These are phyloP conservation scores for Mesorhabditis sp. DNA, from an alignment of 2,888 invertebrate species.

Conservation along the genomic window DNA sequence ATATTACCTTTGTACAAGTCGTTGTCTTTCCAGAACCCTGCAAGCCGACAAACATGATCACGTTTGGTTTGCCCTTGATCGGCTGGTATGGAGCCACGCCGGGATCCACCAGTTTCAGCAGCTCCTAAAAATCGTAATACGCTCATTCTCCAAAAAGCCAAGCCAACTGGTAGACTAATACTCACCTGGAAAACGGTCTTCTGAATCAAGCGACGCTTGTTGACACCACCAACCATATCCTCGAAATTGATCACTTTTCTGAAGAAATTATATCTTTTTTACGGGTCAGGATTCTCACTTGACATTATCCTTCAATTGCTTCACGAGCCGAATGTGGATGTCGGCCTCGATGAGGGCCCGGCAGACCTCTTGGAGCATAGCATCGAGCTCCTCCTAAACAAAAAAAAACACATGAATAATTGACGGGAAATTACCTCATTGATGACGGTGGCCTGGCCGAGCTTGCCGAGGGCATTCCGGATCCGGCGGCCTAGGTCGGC, in stretches of 20 bases:
- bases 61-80: conserved; percentile 85
- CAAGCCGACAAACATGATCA: conserved; percentile 98
- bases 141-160: conserved; percentile 31
- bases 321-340: conserved; percentile 87
- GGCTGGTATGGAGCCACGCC: conserved; percentile 95
- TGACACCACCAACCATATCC: conserved; percentile 94
- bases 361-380: conserved; percentile 84
- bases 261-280: conserved; percentile 17
- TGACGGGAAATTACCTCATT: conserved; percentile 30
- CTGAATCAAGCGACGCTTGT: conserved; percentile 96
- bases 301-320: conserved; percentile 93
- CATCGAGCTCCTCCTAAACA: conserved; percentile 81
- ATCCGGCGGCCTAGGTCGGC: conserved; percentile 99
- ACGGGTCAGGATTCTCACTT: conserved; percentile 59
- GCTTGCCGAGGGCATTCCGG: conserved; percentile 90
- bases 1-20: conserved; percentile 82
- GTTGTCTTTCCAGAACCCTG: conserved; percentile 99
- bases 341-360: conserved; percentile 94
- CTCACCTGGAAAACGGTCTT: conserved; percentile 95
- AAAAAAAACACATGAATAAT: background rate
- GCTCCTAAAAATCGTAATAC: conserved; percentile 73
- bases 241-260: conserved; percentile 81
- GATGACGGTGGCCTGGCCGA: conserved; percentile 68
- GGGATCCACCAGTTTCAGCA: conserved; percentile 95
- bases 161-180: conserved; percentile 69